phyloP scores from a whole-genome alignment of 2,888 invertebrate species.

The Cosmorhoe ocellata region DNA sequence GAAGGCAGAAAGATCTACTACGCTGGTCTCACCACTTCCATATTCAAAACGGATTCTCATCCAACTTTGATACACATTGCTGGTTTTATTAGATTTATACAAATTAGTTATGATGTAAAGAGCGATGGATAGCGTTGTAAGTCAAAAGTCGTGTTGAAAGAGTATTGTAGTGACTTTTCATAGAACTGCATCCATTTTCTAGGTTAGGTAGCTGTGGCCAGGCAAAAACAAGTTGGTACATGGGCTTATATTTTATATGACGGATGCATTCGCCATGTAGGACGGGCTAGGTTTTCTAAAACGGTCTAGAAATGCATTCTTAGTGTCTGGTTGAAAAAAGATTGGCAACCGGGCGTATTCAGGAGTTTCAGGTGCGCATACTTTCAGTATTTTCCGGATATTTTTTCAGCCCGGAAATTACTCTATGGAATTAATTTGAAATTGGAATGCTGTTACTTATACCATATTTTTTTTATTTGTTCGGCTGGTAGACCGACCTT shows the following conservation, averaged over 20 bases:
- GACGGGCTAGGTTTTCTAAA: constrained; percentile 64
- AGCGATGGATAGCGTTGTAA: constrained; percentile 38
- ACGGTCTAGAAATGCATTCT: constrained; percentile 59
- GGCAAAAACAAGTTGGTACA: constrained; percentile 67
- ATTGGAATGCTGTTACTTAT: too few relatives aligned
- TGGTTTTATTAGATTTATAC: background rate
- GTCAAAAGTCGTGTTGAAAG: constrained; percentile 4
- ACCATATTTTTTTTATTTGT: too few relatives aligned
- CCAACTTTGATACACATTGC: constrained; percentile 38
- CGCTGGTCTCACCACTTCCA: constrained; percentile 36
- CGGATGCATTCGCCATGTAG: constrained; percentile 68
- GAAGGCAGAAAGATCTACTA: constrained; percentile 74
- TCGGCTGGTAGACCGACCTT: too few relatives aligned
- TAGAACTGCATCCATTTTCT: constrained; percentile 69
- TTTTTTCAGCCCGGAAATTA: too few relatives aligned
- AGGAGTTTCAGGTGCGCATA: background rate
- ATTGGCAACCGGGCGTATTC: constrained; percentile 12
- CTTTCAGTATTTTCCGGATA: too few relatives aligned
- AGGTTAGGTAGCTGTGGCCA: constrained; percentile 65
- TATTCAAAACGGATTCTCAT: constrained; percentile 38
- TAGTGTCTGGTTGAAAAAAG: constrained; percentile 39
- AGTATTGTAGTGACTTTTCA: constrained; percentile 49
- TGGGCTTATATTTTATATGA: constrained; percentile 64
- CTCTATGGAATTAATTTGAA: too few relatives aligned
- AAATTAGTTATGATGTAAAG: background rate